Percentiles rank a stretch among this genome's conserved stretches.
phyloP scores from a whole-genome alignment of 1,140 invertebrate genomes.

The Bombus consobrinus region DNA sequence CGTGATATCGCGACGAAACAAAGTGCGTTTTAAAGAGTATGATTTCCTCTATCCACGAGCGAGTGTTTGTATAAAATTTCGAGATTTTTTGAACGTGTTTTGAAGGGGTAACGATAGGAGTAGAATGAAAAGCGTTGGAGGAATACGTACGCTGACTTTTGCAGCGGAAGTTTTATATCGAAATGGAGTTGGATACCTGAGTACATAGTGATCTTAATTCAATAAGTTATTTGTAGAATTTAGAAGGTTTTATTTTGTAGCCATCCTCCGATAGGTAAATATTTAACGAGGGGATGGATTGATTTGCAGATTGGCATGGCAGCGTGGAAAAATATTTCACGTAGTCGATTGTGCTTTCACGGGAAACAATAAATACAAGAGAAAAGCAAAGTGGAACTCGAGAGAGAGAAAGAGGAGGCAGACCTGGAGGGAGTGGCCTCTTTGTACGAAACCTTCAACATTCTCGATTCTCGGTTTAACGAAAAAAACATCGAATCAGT shows the following conservation, averaged over 20 bases:
- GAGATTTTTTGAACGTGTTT: background rate
- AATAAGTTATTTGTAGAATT: background rate
- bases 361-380: too few species aligned
- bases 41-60: fast-evolving
- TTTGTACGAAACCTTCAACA: too few species aligned
- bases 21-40: background rate
- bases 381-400: background rate
- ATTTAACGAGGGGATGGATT: background rate
- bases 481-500: slow-evolving; percentile 4
- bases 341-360: background rate
- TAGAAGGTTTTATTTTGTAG: background rate
- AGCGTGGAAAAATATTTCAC: background rate
- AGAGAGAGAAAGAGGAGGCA: background rate
- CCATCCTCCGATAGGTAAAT: background rate
- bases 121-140: too few species aligned
- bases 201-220: background rate
- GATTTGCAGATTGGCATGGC: background rate
- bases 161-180: too few species aligned
- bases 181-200: background rate
- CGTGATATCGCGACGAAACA: background rate
- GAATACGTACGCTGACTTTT: too few species aligned
- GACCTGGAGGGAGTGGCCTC: background rate
- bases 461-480: background rate
- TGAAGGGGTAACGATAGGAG: too few species aligned
- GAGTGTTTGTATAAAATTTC: fast-evolving